phyloP scores from a whole-genome alignment of 2,888 invertebrate genomes.

The Ferrisia virgata region DNA sequence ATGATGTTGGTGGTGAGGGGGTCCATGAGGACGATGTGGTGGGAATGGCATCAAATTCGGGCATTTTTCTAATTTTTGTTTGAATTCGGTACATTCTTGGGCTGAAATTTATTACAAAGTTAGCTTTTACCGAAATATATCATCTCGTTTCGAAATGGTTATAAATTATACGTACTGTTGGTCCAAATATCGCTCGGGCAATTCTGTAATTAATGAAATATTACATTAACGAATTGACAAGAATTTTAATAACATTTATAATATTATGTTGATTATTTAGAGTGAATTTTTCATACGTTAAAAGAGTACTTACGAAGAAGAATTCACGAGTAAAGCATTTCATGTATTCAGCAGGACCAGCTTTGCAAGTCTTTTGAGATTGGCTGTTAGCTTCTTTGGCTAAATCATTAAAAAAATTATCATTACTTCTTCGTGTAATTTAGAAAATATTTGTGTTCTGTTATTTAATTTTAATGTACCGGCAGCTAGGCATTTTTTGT shows the following conservation, averaged over 20 bases:
- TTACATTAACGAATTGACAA: background rate
- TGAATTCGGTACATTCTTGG: constrained; percentile 45
- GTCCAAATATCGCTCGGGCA: constrained; percentile 46
- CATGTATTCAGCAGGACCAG: constrained; percentile 39
- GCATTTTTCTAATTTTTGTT: constrained; percentile 47
- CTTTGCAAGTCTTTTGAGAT: constrained; percentile 36
- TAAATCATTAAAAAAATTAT: background rate
- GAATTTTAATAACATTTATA: too few species aligned
- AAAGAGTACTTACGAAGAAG: constrained; percentile 41
- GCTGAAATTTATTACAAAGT: too few species aligned
- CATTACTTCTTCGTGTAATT: background rate
- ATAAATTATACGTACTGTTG: constrained; percentile 46
- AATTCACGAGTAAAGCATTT: constrained; percentile 38
- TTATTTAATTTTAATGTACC: constrained; percentile 34
- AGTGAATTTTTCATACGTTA: too few species aligned
- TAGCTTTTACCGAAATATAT: too few species aligned
- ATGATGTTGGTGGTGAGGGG: constrained; percentile 1
- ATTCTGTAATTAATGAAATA: constrained; percentile 43
- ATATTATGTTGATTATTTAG: too few species aligned
- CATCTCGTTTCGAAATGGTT: too few species aligned
- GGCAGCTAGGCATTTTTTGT: constrained; percentile 47
- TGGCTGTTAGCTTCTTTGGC: constrained; percentile 41
- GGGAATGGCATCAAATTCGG: constrained; percentile 47
- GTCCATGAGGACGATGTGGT: constrained; percentile 18
- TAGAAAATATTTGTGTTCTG: background rate